phyloP scores from a whole-genome alignment of 2,888 invertebrate species.

The Fabriciana adippe region DNA sequence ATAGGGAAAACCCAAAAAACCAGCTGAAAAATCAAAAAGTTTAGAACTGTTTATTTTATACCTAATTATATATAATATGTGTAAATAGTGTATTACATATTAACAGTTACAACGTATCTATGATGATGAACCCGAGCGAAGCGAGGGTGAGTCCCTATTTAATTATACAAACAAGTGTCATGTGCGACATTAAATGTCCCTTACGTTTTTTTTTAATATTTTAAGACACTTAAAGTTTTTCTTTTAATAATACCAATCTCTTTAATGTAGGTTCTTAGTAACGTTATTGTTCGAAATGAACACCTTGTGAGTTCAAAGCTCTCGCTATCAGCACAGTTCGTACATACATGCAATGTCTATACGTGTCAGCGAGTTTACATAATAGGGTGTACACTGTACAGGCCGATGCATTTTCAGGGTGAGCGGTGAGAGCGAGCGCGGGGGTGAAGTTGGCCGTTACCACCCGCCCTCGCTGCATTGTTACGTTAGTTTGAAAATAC shows the following conservation, averaged over 20 bases:
- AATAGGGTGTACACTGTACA: conserved; percentile 40
- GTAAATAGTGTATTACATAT: too few relatives aligned
- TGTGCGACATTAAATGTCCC: background rate
- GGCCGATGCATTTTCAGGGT: conserved; percentile 61
- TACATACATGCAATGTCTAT: conserved; percentile 37
- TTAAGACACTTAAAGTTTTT: too few relatives aligned
- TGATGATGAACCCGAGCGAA: too few relatives aligned
- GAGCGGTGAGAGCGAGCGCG: conserved; percentile 52
- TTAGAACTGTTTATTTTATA: too few relatives aligned
- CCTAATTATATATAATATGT: too few relatives aligned
- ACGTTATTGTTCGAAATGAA: conserved; percentile 25
- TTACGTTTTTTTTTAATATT: background rate
- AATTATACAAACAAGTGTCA: background rate
- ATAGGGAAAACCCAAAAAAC: too few relatives aligned
- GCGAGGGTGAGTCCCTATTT: too few relatives aligned
- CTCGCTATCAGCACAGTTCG: conserved; percentile 41
- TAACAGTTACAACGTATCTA: too few relatives aligned
- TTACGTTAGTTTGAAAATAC: conserved; percentile 76
- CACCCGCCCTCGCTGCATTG: conserved; percentile 60
- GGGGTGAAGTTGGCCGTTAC: conserved; percentile 56
- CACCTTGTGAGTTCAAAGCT: conserved; percentile 39
- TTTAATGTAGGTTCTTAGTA: conserved; percentile 9
- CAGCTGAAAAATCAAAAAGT: too few relatives aligned
- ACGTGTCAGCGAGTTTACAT: conserved; percentile 46
- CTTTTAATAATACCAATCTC: background rate